Base-by-base conservation (phyloP, 2,888 invertebrate species). In the Trissoscelio sp. region DNA sequence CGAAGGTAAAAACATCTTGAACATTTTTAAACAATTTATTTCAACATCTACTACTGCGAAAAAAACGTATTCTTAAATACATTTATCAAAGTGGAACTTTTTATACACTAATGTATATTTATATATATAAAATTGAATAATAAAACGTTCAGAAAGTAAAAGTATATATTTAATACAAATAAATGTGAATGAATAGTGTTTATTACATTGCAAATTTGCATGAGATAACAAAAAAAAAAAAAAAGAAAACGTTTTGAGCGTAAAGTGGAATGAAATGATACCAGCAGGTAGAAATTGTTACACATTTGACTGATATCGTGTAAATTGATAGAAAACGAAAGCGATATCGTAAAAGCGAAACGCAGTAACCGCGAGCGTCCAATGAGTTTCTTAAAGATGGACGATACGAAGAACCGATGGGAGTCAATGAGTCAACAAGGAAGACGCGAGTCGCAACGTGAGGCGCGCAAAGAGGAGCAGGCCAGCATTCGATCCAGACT, bases 401-500 rank as follows among this genome's bases (percentile, higher is more conserved):
- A 94, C 85, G 97, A 96, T 91, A 96, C 97, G 7, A 96, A 96
- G 86, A 95, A 94, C 82, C 94, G 94, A 88, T 97, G 97, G 94
- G 97, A 97, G 84, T 86, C 89, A 67, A 91, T 91, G 73, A 91
- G 90, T 79, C 91, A 91, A 81, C 91, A 91, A 62, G 91, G 91
- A 57, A 90, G 89, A 84, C 89, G 90, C 60, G 91, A 97, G 86
- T 94, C 95, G 81, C 92, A 96, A 18, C 94, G 96, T 7, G 96
- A 96, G 86, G 96, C 96, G 89, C 93, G 97, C 53, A 97, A 97
- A 88, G 97, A 97, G 88, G 97, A 98, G 92, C 95, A 97, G 84
- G 96, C 96, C 91, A 96, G 95, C 85, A 96, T 97, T 86, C 94
- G 97, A 69, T 96, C 96, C 87, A 93, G 96, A 55, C 92, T 97